Conservation (phyloP, 2,888 invertebrate species). For the Schizaphis graminum region DNA sequence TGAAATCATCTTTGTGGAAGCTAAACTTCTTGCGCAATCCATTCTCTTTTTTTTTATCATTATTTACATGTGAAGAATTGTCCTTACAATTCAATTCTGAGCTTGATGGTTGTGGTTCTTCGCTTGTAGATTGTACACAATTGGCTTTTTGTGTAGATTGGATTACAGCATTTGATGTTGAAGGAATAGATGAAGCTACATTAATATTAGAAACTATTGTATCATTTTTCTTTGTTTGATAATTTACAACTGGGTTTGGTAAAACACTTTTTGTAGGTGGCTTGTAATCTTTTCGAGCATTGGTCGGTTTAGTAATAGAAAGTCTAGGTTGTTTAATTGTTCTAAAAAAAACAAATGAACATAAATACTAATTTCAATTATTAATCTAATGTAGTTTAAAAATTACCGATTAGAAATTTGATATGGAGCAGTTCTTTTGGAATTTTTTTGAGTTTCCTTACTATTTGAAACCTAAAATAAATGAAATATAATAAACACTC, state of each 20-base stretch:
- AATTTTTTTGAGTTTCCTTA: not conserved
- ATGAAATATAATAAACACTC: not conserved
- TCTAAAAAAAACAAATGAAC: conserved; percentile 10
- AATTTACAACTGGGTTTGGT: not conserved
- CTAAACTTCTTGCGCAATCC: not conserved
- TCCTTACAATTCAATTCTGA: conserved; percentile 7
- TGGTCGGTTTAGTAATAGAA: not conserved
- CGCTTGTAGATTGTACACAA: not conserved
- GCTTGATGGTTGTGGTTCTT: not conserved
- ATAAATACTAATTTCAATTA: not conserved
- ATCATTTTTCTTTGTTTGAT: conserved; percentile 12
- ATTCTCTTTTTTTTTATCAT: not conserved
- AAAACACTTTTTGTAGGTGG: not conserved
- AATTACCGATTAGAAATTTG: conserved; percentile 32
- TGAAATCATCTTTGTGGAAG: not conserved
- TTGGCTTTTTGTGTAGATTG: not conserved
- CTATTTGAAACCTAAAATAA: not conserved
- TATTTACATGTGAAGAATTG: not conserved
- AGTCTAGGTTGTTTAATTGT: conserved; percentile 13
- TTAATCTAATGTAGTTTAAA: not conserved
- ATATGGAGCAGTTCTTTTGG: conserved; percentile 18
- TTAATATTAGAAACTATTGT: not conserved
- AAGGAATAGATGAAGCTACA: not conserved
- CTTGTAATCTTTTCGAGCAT: not conserved
- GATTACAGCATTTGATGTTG: not conserved